Base-by-base conservation (phyloP, 2,888 invertebrate genomes). In the Parochlus steinenii region DNA sequence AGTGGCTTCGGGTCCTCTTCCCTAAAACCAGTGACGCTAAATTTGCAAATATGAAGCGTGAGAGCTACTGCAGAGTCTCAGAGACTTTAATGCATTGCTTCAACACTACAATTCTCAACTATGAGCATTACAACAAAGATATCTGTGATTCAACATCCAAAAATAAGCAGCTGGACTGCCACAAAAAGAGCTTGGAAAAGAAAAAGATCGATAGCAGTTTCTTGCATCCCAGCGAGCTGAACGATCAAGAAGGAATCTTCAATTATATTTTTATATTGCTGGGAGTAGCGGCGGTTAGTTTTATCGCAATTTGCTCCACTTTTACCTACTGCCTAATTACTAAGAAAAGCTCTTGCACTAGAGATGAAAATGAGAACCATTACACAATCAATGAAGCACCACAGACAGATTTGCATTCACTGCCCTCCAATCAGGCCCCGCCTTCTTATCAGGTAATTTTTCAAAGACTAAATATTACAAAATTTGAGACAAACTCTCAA, bases 21-120 rank as follows among this genome's bases (percentile, higher is more conserved):
- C 12, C 14, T 10, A 23, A 22, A 16, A 24, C 30, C 10, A 23
- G 17, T 6, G 15, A 14, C 10, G 4, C 30, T 5, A 29, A 36
- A 19, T 45, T 48, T 7, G 48, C 48, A 14, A 54, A 58, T 41
- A 39, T 56, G n/a, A 47, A 49, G 22, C 47, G 56, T 3, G 53
- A 56, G 40, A 46, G 48, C 7, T 54, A 55, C 33, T 59, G 59
- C 33, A 47, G 43, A 3, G 42, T 58, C 4, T 45, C 47, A 20
- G 39, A 47, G 11, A 44, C 44, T 2, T 33, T 55, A 24, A 39
- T 44, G 4, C 40, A 38, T 4, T 59, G 59, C 37, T 53, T 58
- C 18, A 58, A 58, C 33, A 47, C 48, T 3, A 48, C 40, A 16
- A 45, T 46, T 4, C 47, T 55, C 28, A 53, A 56, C 40, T 44